Base-by-base conservation (phyloP, 2,888 invertebrate genomes). In the Lacanobia wlatinum region DNA sequence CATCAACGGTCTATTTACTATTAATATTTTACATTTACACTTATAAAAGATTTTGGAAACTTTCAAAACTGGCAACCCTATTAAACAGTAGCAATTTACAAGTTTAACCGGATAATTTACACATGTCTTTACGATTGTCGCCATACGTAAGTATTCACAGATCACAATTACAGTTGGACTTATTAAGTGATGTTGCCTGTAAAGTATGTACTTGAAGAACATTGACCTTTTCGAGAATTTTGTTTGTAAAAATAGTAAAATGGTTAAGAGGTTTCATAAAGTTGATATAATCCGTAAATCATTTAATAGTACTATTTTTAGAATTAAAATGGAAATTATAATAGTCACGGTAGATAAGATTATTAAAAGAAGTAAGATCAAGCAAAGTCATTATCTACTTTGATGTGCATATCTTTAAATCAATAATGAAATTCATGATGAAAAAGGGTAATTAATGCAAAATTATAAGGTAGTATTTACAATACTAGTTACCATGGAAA, bases 71-170 rank as follows among this genome's bases (percentile, higher is more conserved):
- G 52, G 1, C 66, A 82, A 43, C 77, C 84, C 77, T 83, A 71
- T n/a, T 28, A 21, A 69, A 67, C 28, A 66, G 73, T 80, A 60
- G 60, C 76, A 63, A 73, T 73, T 73, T 69, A 80, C 56, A 80
- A 68, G 64, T 70, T 65, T 53, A 65, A 64, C 40, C 50, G 34
- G 21, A 40, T 60, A 71, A 56, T 77, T 83, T 69, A 77, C 77
- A 83, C 70, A 50, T 73, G 73, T 68, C 55, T 76, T 78, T 68
- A 80, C 63, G 74, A 77, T 67, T 74, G 58, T 74, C 46, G 56
- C 66, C 55, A 69, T 65, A 69, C 23, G 18, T 59, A 69, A 80
- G 64, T 73, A 21, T 59, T 68, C 50, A 60, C 53, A 73, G 62
- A 46, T 62, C 56, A 78, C 28, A 48, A 23, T 66, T 73, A 73